A percentile compares a stretch with the other conserved stretches of the same genome.
These are phyloP conservation scores for Sebastes oblongus DNA, from an alignment of 2,797 vertebrate species.

Conservation along the genomic window DNA sequence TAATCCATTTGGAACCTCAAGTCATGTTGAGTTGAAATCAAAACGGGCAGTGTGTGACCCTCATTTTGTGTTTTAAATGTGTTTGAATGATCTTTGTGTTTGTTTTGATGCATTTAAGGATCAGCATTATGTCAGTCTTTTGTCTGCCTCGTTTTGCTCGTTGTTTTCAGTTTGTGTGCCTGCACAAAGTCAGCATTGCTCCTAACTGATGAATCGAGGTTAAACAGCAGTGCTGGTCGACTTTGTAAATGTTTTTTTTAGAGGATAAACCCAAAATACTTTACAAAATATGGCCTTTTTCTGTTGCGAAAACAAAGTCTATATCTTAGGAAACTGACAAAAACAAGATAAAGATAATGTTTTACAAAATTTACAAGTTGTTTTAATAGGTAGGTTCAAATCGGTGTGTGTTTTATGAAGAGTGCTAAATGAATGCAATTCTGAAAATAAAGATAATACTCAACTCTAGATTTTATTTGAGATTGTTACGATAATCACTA, in stretches of 20 bases:
- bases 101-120: slow-evolving; percentile 31
- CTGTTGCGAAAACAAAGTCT: neutral
- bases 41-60: slow-evolving; percentile 44
- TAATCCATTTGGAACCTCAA: slow-evolving; percentile 80
- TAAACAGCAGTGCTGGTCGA: neutral
- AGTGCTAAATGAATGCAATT: neutral
- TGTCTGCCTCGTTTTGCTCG: neutral
- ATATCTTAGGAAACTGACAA: neutral
- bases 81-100: slow-evolving; percentile 62
- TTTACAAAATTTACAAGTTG: neutral
- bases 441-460: neutral
- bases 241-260: neutral
- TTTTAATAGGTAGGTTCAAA: neutral
- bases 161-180: neutral
- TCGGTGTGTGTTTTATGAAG: neutral
- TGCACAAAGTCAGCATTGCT: neutral
- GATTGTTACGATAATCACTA: neutral
- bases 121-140: slow-evolving; percentile 11
- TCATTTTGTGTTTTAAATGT: slow-evolving; percentile 60
- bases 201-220: neutral
- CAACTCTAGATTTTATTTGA: neutral
- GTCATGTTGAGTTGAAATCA: slow-evolving; percentile 76
- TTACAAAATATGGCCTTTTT: too few relatives aligned
- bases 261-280: neutral
- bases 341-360: neutral